Base-by-base conservation (phyloP, 2,797 vertebrate genomes). In the Poliocrania exsul region DNA sequence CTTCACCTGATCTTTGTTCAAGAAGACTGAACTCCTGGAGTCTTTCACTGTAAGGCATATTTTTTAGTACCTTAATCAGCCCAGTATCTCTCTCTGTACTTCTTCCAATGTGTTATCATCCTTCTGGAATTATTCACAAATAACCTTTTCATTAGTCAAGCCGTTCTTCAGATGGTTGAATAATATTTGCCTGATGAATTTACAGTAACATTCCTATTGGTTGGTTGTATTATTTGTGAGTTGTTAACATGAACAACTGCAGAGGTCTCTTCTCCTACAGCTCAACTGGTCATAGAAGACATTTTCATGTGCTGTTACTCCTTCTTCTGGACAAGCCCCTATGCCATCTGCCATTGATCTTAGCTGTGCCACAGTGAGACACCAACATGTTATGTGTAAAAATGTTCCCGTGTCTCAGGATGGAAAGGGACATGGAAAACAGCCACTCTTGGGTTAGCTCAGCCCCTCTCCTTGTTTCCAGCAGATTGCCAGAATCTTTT, bases 91-190 rank as follows among this genome's bases (percentile, higher is more conserved):
- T 72, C 80, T 86, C 67, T 94, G 73, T 81, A 60, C 44, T 64
- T 94, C 88, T 82, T 35, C 81, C 81, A 88, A 81, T 58, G 60
- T 75, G 74, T 90, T 90, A 73, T 35, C 56, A 86, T 82, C 88
- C 67, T 93, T 93, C 90, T 88, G 91, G 74, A 86, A 92, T 96
- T 95, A 94, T 86, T 95, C 93, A 96, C 47, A 92, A 84, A 66
- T 92, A 94, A 92, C 91, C 77, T 97, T 93, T 96, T 86, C 57
- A 69, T 91, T 92, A 95, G 58, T 92, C 75, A 75, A 87, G 50
- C 40, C 0, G 0, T 70, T 93, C 79, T 91, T 95, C 91, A 83
- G 35, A 91, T 88, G 62, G 72, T 58, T 92, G 84, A 94, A 91
- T 88, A 89, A 87, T 84, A 90, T 74, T 88, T 91, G 54, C 58